Base-by-base conservation (phyloP, 2,797 vertebrate genomes). In the Pseudocheirus occidentalis region DNA sequence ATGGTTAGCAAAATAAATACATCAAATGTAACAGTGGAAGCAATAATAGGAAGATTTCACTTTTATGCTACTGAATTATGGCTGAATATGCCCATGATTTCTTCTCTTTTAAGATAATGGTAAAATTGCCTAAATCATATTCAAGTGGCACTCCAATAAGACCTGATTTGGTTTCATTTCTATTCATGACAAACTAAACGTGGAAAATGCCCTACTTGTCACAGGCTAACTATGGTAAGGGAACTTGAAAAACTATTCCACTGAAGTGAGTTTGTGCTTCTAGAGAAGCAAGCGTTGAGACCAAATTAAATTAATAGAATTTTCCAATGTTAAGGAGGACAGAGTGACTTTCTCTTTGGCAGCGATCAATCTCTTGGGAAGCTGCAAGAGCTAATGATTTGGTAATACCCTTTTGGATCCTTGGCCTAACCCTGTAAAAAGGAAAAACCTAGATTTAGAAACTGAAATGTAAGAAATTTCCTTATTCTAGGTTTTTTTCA, bases 71-170 rank as follows among this genome's bases (percentile, higher is more conserved):
- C 0, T 0, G 95, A 96, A 97, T 96, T 94, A 95, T 53, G 24
- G 95, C 94, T 97, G 97, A 97, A 96, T 94, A 56, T 81, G 89
- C 3, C 92, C 95, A 91, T 92, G 94, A 95, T 97, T 97, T 96
- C 97, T 97, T 96, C 95, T 96, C 94, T 93, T 96, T 95, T 91
- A 87, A 96, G 94, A 97, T 94, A 96, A 97, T 92, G 93, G 95
- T 90, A 96, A 97, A 96, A 96, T 96, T 97, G 93, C 96, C 95
- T 94, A 96, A 95, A 97, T 97, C 94, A 94, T 52, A 97, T 24
- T 90, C 92, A 56, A 96, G 97, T 0, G 0, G 73, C 87, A 55
- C 92, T 96, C 93, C 92, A 95, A 97, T 94, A 95, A 97, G 95
- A 96, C 94, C 94, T 5, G 66, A 97, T 96, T 94, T 95, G 92